Evolutionary conservation across 2,113 vertebrate species (phyloP), one percentile per base, ranked within the genome.

Genomic region (Pseudopipra pipra): DNA sequence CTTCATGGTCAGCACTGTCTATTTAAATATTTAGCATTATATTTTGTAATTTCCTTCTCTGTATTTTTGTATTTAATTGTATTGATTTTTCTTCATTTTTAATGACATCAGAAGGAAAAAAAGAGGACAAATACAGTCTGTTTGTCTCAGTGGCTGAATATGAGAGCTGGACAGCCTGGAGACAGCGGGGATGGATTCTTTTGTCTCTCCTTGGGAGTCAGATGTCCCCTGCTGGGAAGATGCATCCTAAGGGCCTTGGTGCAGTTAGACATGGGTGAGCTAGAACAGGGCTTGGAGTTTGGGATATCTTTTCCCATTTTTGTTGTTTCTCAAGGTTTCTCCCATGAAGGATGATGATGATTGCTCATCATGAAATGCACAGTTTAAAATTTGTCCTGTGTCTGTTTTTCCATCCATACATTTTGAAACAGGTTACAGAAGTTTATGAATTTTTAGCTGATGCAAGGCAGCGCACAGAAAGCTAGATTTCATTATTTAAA

Each of bases 21-120:
- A 86, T 89, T 96, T 92, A 97, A 95, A 96, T 94, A 97, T 93
- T 95, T 94, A 94, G 49, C n/a, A 81, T 87, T 75, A 17, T 81
- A 90, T 95, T 95, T 94, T 81, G 52, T 89, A 63, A 91, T 94
- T 93, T 91, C 83, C 90, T 93, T 88, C 37, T 88, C 35, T 68
- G 18, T 83, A 59, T 86, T 85, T 95, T 96, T 83, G 8, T 67
- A 46, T 86, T 80, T 94, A 85, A 71, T 80, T 88, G 47, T 62
- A 95, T 95, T 95, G 95, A 96, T 97, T 94, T 92, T 88, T 87
- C 37, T 81, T 58, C 14, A 43, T 66, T 94, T 95, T 75, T 59
- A 88, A 80, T 90, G 73, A 93, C 56, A 68, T 81, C 35, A 92
- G 41, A 65, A 88, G 6, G 56, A 74, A 43, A 20, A 58, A 22